Conservation (phyloP, 1,140 invertebrate genomes). For the Gonioctena quinquepunctata region DNA sequence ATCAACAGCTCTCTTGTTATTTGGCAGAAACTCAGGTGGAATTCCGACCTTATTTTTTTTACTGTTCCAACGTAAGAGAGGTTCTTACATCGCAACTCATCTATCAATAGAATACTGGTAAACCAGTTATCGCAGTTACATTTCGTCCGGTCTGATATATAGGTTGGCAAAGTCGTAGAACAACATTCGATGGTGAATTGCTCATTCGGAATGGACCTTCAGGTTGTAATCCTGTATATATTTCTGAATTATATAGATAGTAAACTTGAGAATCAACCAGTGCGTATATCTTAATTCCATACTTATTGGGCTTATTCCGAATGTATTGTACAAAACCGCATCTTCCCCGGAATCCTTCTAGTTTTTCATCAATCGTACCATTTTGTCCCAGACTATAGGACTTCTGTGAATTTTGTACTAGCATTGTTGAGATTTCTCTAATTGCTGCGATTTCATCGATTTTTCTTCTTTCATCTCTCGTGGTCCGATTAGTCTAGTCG, state of each 20-base stretch:
- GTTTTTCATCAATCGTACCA: conserved; percentile 1
- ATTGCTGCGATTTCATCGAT: conserved; percentile 37
- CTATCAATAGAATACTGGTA: conserved; percentile 30
- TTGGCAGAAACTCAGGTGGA: conserved; percentile 32
- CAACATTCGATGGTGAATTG: too few species aligned
- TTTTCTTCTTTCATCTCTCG: conserved; percentile 24
- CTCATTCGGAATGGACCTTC: too few species aligned
- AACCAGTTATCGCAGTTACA: not conserved
- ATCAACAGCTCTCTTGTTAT: conserved; percentile 15
- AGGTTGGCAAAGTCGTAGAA: not conserved
- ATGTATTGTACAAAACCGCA: conserved; percentile 39
- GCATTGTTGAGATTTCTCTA: conserved; percentile 44
- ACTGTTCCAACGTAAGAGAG: conserved; percentile 46
- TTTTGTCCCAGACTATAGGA: conserved; percentile 28
- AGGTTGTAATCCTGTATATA: not conserved
- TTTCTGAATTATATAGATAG: not conserved
- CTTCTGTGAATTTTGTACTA: conserved; percentile 40
- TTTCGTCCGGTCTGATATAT: not conserved
- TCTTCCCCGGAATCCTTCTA: not conserved
- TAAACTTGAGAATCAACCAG: not conserved
- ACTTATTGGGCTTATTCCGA: not conserved
- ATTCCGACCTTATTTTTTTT: conserved; percentile 49
- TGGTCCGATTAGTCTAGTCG: too few species aligned
- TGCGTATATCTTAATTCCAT: not conserved
- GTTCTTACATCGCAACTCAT: conserved; percentile 20